Base-by-base conservation (phyloP, 2,888 invertebrate species). In the Pseudococcus viburni region DNA sequence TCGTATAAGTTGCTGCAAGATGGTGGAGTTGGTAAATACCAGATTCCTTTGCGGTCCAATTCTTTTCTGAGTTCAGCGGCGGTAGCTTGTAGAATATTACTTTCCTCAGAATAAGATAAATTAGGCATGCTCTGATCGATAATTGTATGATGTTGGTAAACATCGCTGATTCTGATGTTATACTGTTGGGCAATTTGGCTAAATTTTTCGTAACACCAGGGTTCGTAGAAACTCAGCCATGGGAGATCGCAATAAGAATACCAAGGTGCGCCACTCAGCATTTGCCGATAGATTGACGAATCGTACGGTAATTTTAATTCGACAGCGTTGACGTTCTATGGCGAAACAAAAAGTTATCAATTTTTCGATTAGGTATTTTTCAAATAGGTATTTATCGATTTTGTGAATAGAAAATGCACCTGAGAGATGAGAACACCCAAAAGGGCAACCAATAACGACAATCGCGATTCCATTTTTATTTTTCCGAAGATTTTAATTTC, bases 1-100 rank as follows among this genome's bases (percentile, higher is more conserved):
- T 26, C 26, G 39, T 5, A 33, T 7, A 33, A 17, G 33, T 15
- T 26, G 26, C 26, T 33, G 73, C 80, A 80, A 42, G 80, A 17
- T 5, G 80, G 80, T 42, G 80, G 42, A 17, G 17, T 80, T 42
- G 80, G 80, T n/a, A 80, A 19, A 19, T 80, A 42, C 9, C 3
- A n/a, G 17, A 80, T 42, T 80, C 80, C 80, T 80, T 42, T 80
- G 12, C 80, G 80, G 42, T 80, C 46, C 80, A 80, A n/a, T 80
- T 80, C 80, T n/a, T 80, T 80, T 11, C 42, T 80, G 8, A 80
- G n/a, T 80, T 80, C 80, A 9, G 80, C n/a, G 2, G 80, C 39
- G 19, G 80, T 19, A 19, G n/a, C 19, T 39, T 80, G 42, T 46
- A 80, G 7, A 26, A 80, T 80, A 3, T 15, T 4, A 33, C 19